Evolutionary conservation across 92 coral and sea anemone species (phyloP), one percentile per base, ranked within the genome.

Genomic region (Porites cylindrica): DNA sequence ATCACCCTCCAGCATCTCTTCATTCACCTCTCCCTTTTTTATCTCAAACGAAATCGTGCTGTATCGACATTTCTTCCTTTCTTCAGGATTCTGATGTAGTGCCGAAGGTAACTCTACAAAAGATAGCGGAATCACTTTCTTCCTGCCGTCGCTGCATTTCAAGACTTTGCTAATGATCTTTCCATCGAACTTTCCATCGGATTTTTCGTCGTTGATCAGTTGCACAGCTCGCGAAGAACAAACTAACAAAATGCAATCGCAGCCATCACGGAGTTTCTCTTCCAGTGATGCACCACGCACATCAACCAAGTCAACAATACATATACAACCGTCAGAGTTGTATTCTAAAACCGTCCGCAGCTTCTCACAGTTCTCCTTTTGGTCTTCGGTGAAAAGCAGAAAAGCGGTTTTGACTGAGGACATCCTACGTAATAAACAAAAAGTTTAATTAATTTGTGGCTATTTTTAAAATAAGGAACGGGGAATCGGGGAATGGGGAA

Each of bases 281-380:
- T 88, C 86, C 12, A 94, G 70, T 2, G 87, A 76, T 51, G 72
- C 59, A 8, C 82, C 73, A 1, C 78, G 54, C 68, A 78, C 71
- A 79, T 94, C 97, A 13, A 82, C 89, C 71, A 94, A 79, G 50
- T 94, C 97, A 5, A 83, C 67, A n/a, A 94, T 72, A 32, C 87
- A 93, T 1, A 89, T 87, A 67, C 76, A 88, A 0, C 97, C 97
- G 1, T 67, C 68, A 0, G 95, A 89, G 72, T 94, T 93, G 82
- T 93, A 89, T 58, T 94, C 97, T 51, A 94, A 82, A 5, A 94
- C 97, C 9, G 95, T 92, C 18, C 97, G 91, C 20, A 94, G 88
- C 43, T 86, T 94, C 56, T 91, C 93, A 2, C 89, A 86, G 74
- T 88, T 91, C 70, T 77, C 86, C 62, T 78, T 83, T 54, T 92